Base-by-base conservation (phyloP, 2,113 vertebrate species). In the Catagonus wagneri region DNA sequence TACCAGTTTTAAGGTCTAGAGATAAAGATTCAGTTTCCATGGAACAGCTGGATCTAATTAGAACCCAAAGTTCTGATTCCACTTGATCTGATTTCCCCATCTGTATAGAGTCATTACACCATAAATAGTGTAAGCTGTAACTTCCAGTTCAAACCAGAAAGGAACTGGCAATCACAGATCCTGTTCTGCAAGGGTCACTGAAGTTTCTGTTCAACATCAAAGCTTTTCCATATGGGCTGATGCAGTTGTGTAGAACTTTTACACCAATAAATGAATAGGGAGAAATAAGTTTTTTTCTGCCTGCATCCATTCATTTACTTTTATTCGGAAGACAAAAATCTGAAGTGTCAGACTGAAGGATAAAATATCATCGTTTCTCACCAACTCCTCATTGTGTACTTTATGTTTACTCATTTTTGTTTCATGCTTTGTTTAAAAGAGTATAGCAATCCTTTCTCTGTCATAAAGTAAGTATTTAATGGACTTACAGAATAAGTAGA, bases 11-110 rank as follows among this genome's bases (percentile, higher is more conserved):
- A 89, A 94, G 85, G 17, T 80, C 44, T 29, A 34, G 54, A 92
- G 75, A 96, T 75, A 89, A 92, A 95, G 95, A 95, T 22, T 3
- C 61, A 29, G 72, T 56, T 22, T 56, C 60, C 83, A 60, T 8
- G 13, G 68, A 97, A 97, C 97, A 97, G 96, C 97, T 98, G 97
- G 97, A 95, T 97, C 94, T 97, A 98, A 98, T 96, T 98, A 98
- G 96, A 96, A 97, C 56, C 92, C 69, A 72, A 94, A 95, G 79
- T 96, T 92, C 93, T 96, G 95, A 95, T 95, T 94, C 95, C 74
- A 94, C 83, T 97, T 93, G 93, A 96, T 97, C 97, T 95, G 89
- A 94, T 92, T 93, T 97, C 44, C 89, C 94, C 97, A 96, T 97
- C 97, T 96, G 95, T 87, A 96, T 80, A 13, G 93, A 96, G 74